A percentile compares a stretch with the other conserved stretches of the same genome.
phyloP scores from a whole-genome alignment of 2,888 invertebrate genomes.

The Sinopyrophorus schimmeli region DNA sequence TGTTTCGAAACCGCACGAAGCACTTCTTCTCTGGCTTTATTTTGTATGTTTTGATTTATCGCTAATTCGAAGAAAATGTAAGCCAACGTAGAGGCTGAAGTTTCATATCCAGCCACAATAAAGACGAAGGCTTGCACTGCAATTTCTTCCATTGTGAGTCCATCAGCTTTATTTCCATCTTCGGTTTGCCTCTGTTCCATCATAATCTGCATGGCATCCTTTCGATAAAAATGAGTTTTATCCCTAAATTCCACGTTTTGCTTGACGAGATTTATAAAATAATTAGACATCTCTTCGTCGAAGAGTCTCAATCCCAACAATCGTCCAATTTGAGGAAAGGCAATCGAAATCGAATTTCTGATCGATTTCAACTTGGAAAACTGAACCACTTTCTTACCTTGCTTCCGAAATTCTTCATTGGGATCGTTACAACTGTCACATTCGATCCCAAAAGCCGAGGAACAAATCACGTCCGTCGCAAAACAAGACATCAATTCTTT shows the following conservation, averaged over 20 bases:
- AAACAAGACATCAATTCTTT: slow-evolving; percentile 43
- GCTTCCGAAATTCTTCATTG: slow-evolving; percentile 44
- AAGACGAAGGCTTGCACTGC: slow-evolving; percentile 45
- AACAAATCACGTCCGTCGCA: slow-evolving; percentile 51
- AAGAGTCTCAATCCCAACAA: too few relatives aligned
- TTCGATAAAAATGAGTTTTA: too few relatives aligned
- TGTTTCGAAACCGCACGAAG: slow-evolving; percentile 47
- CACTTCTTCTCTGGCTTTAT: slow-evolving; percentile 53
- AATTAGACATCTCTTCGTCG: too few relatives aligned
- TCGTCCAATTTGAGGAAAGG: too few relatives aligned
- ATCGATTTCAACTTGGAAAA: too few relatives aligned
- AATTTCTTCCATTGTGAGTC: slow-evolving; percentile 35
- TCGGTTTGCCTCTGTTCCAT: too few relatives aligned
- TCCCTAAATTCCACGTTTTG: too few relatives aligned
- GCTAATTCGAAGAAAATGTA: slow-evolving; percentile 49
- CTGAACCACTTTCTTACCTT: slow-evolving; percentile 35
- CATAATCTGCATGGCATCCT: too few relatives aligned
- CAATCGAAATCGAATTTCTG: too few relatives aligned
- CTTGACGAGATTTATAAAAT: too few relatives aligned
- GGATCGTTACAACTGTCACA: slow-evolving; percentile 40
- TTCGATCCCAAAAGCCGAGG: slow-evolving; percentile 50
- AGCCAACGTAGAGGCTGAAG: slow-evolving; percentile 47
- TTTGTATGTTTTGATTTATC: slow-evolving; percentile 50
- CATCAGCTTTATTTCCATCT: too few relatives aligned
- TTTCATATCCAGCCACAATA: slow-evolving; percentile 51